phyloP scores from a whole-genome alignment of 2,797 vertebrate genomes.

The Streptopelia turtur region DNA sequence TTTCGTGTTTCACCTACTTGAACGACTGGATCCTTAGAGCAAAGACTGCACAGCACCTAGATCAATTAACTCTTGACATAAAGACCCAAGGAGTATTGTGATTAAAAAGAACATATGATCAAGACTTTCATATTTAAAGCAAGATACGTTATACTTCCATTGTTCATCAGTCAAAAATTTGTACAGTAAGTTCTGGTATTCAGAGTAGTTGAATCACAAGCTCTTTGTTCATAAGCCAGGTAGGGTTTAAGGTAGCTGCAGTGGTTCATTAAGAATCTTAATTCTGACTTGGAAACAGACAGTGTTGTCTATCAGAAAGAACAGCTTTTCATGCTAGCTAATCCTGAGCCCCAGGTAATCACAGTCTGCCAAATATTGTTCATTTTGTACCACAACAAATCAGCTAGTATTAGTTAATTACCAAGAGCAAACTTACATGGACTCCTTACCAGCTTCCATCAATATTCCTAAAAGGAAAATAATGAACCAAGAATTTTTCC shows the following conservation, averaged over 20 bases:
- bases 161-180: neutral
- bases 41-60: neutral
- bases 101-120: neutral
- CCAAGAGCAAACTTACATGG: neutral
- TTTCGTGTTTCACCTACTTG: neutral
- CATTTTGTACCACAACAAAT: neutral
- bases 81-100: neutral
- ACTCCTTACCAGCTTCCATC: neutral
- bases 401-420: neutral
- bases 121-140: neutral
- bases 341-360: neutral
- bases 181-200: neutral
- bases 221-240: neutral
- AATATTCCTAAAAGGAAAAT: neutral
- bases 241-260: neutral
- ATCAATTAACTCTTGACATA: neutral
- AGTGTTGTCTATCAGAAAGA: neutral
- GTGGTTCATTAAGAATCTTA: neutral
- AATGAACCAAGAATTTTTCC: neutral
- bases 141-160: neutral
- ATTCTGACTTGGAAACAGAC: neutral
- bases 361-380: neutral
- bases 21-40: neutral
- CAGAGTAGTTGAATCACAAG: neutral
- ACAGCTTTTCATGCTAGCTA: neutral